Base-by-base conservation (phyloP, 2,888 invertebrate genomes). In the Hypolimnas misippus region DNA sequence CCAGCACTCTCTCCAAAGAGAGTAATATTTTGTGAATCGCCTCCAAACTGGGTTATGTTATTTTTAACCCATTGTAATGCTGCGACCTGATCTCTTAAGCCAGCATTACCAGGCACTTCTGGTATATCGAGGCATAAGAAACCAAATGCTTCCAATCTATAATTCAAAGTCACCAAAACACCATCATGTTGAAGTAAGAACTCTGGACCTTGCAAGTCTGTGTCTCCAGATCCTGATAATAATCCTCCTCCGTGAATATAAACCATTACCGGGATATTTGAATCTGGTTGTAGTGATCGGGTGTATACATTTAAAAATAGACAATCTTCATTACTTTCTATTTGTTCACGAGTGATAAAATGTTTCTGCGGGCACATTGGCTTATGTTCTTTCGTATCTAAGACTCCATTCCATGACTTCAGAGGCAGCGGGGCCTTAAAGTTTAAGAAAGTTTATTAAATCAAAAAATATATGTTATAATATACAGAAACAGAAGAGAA, bases 1-100 rank as follows among this genome's bases (percentile, higher is more conserved):
- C 88, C 88, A 1, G 86, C 80, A 62, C 84, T 84, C 57, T 83
- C 79, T 3, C 87, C 88, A 62, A 82, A 82, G 21, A 87, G 67
- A 0, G 86, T 86, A 1, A 83, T 72, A 66, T 80, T 79, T 16
- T 76, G 65, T 0, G 76, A 68, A 63, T 83, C 77, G 0, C 83
- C 82, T 4, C 83, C 82, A 61, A 83, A 83, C 10, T 77, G 61
- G 5, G 59, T 57, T 21, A 82, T 81, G 59, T 83, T 83, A n/a
- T 73, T 66, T 55, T 76, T 71, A 1, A 82, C 69, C 83, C 83
- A 83, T 19, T 70, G 71, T 31, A 83, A 68, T 8, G 83, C 84
- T 10, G 73, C 71, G 0, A n/a, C n/a, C n/a, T n/a, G n/a, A n/a
- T n/a, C n/a, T n/a, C n/a, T n/a, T n/a, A n/a, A n/a, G n/a, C n/a